Conservation (phyloP, 1,140 invertebrate genomes). For the Zaprionus nigranus region DNA sequence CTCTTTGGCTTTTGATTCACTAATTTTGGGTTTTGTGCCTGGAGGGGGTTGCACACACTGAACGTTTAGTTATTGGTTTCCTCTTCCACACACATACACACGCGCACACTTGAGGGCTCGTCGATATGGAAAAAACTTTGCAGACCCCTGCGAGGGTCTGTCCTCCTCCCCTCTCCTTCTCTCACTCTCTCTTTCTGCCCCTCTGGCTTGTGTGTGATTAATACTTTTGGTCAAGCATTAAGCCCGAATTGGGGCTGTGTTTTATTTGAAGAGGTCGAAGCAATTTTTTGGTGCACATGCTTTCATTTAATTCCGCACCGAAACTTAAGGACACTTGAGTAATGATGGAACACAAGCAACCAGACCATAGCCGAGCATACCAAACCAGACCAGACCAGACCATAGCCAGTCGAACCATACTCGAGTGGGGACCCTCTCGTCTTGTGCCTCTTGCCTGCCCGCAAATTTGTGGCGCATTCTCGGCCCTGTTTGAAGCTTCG, state of each 20-base stretch:
- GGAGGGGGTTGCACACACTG: slow-evolving; percentile 3
- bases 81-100: not conserved
- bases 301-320: slow-evolving; percentile 46
- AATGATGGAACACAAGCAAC: slow-evolving; percentile 45
- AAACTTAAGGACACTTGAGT: slow-evolving; percentile 57
- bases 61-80: slow-evolving; percentile 53
- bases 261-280: slow-evolving; percentile 43
- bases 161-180: not conserved
- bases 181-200: no score
- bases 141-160: slow-evolving; percentile 32
- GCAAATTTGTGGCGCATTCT: slow-evolving; percentile 69
- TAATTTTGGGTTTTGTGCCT: slow-evolving; percentile 47
- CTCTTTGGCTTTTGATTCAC: slow-evolving; percentile 52
- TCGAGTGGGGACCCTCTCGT: slow-evolving; percentile 21
- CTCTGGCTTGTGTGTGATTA: slow-evolving; percentile 42
- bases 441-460: slow-evolving; percentile 20
- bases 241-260: slow-evolving; percentile 34
- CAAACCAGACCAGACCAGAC: not conserved
- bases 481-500: slow-evolving; percentile 65
- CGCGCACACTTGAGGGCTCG: slow-evolving; percentile 31
- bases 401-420: not conserved
- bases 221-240: slow-evolving; percentile 56
- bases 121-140: slow-evolving; percentile 49
- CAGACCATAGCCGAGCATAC: not conserved
- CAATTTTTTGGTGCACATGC: slow-evolving; percentile 33